A percentile compares a stretch with the other conserved stretches of the same genome.
phyloP scores from a whole-genome alignment of 1,140 invertebrate species.

The Drosophila sechellia region DNA sequence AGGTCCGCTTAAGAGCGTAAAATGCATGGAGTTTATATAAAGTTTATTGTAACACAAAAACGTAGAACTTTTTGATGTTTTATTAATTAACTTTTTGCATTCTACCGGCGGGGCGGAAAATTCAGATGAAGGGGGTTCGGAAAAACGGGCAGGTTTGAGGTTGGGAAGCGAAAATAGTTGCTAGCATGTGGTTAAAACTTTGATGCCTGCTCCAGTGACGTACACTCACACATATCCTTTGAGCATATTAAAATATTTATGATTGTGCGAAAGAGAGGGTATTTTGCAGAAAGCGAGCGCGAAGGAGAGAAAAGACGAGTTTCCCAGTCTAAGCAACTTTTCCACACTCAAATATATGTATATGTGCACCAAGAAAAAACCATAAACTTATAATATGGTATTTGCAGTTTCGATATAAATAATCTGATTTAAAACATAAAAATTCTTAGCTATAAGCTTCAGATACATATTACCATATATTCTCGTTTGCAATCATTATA shows the following conservation, averaged over 20 bases:
- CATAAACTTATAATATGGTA: not conserved
- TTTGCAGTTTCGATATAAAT: not conserved
- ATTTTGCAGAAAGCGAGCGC: not conserved
- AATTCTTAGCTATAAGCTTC: too few species aligned
- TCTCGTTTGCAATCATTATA: too few species aligned
- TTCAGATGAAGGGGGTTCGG: not conserved
- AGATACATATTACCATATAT: too few species aligned
- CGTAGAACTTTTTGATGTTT: conserved; percentile 81
- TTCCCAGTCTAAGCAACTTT: conserved; percentile 12
- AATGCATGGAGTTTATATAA: conserved; percentile 81
- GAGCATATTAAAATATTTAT: conserved; percentile 73
- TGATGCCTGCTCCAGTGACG: conserved; percentile 77
- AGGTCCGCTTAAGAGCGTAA: conserved; percentile 69
- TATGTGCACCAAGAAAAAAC: conserved; percentile 15
- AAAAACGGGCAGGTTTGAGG: not conserved
- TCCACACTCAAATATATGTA: conserved; percentile 7
- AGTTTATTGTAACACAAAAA: conserved; percentile 78
- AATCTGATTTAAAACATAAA: too few species aligned
- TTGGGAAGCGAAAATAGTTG: conserved; percentile 36
- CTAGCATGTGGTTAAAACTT: conserved; percentile 76
- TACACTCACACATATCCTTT: conserved; percentile 60
- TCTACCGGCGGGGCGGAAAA: conserved; percentile 23
- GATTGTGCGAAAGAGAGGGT: conserved; percentile 36
- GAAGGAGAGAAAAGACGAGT: not conserved
- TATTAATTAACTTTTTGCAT: conserved; percentile 83